A percentile compares a stretch with the other conserved stretches of the same genome.
phyloP scores from a whole-genome alignment of 1,140 invertebrate genomes.

The Trichoplusia ni region DNA sequence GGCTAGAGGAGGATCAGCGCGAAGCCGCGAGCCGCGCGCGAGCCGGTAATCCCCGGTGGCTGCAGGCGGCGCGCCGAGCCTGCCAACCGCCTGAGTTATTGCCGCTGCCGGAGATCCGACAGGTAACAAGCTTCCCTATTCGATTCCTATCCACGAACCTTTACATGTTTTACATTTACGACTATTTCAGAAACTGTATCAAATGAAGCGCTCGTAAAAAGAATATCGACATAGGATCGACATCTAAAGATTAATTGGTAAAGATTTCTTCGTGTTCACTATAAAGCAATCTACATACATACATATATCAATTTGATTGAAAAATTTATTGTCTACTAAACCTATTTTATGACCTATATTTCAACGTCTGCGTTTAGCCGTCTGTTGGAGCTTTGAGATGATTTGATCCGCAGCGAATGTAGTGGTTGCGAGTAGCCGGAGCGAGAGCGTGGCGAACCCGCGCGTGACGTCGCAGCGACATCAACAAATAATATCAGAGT shows the following conservation, averaged over 20 bases:
- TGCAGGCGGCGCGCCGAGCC: no score
- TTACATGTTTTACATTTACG: not conserved
- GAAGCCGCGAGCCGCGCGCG: not conserved
- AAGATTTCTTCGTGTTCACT: not conserved
- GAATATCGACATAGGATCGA: constrained; percentile 9
- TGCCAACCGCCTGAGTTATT: no score
- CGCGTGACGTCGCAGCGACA: not conserved
- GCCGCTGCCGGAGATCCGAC: no score
- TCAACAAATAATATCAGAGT: constrained; percentile 11
- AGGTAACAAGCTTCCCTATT: no score
- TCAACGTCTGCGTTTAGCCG: constrained; percentile 13
- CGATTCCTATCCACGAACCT: no score
- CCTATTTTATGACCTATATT: constrained; percentile 27
- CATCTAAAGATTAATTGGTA: not conserved
- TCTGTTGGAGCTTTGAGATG: not conserved
- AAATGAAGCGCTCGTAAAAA: not conserved
- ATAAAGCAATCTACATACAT: constrained; percentile 8
- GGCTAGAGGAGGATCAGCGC: not conserved
- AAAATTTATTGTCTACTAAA: constrained; percentile 32
- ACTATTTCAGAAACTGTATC: not conserved
- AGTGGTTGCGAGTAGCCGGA: not conserved
- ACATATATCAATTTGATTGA: constrained; percentile 26
- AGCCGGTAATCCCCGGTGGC: not conserved
- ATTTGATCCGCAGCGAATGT: not conserved
- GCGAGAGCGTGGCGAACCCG: not conserved